Base-by-base conservation (phyloP, 2,888 invertebrate species). In the Euzetes globulus region DNA sequence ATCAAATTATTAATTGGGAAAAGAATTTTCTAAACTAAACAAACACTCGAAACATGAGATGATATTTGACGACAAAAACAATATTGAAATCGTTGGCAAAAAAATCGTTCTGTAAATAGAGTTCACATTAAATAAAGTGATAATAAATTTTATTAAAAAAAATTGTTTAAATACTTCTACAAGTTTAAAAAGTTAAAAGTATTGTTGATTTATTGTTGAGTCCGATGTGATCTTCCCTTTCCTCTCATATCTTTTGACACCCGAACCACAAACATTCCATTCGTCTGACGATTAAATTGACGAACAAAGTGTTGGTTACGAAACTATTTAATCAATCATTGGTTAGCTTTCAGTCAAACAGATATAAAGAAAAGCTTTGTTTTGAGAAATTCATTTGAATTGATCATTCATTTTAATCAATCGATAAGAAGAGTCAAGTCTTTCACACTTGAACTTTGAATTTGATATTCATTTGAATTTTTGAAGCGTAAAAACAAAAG, bases 11-110 rank as follows among this genome's bases (percentile, higher is more conserved):
- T 13, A 41, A 41, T 13, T 7, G 13, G 41, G 7, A 41, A 41
- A 41, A 41, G 13, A 13, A 13, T 41, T 9, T 11, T 41, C 6
- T 50, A 3, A 50, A n/a, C 19, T 27, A 27, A 58, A 58, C 58
- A 58, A 58, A 58, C 58, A 58, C 58, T 58, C 58, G 29, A 58
- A 58, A 58, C 27, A 58, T 29, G 58, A 58, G 25, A 58, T 58
- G 58, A 58, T 58, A 29, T 58, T 58, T 13, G 22, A 25, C 7
- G 22, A 25, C n/a, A 55, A 25, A 22, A 29, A 9, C 13, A 13
- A 9, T 41, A 50, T 50, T 9, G 9, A 25, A 55, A 55, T 55
- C 25, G 25, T 22, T 22, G 25, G 22, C 13, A 25, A 13, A 41
- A 22, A 55, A 58, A 27, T 58, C 27, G 58, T 58, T 58, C 50